These are phyloP conservation scores for Zophobas atratus DNA, from an alignment of 1,140 invertebrate species.

Conservation along the genomic window DNA sequence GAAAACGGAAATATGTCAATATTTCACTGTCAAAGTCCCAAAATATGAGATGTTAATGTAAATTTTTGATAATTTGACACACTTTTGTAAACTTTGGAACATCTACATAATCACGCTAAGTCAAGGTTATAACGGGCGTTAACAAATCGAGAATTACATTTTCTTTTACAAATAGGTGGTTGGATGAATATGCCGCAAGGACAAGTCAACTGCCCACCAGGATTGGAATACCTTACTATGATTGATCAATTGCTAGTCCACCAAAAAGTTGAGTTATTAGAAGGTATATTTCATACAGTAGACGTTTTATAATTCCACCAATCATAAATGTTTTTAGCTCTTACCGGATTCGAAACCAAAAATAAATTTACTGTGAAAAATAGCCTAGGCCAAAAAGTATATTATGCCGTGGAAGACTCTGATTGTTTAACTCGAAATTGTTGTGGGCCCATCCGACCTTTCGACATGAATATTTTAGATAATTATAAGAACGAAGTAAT, in stretches of 20 bases:
- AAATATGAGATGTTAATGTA: too few relatives aligned
- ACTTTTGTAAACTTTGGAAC: too few relatives aligned
- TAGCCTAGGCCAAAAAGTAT: conserved; percentile 84
- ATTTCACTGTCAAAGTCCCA: too few relatives aligned
- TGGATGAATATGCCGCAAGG: conserved; percentile 86
- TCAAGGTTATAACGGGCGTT: too few relatives aligned
- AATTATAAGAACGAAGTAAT: conserved; percentile 85
- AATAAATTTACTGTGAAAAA: conserved; percentile 91
- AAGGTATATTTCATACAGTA: conserved; percentile 72
- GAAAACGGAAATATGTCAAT: too few relatives aligned
- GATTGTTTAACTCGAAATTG: conserved; percentile 85
- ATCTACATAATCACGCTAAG: too few relatives aligned
- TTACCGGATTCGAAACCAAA: conserved; percentile 89
- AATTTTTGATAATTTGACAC: too few relatives aligned
- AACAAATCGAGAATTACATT: too few relatives aligned
- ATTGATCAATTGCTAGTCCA: conserved; percentile 91
- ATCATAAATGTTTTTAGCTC: conserved; percentile 68
- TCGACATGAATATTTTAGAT: conserved; percentile 91
- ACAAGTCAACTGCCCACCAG: conserved; percentile 87
- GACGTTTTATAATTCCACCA: too few relatives aligned
- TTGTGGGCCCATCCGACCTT: conserved; percentile 83
- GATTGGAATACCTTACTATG: conserved; percentile 93
- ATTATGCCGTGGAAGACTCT: conserved; percentile 88
- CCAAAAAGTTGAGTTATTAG: conserved; percentile 89
- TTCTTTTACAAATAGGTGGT: conserved; percentile 74